Evolutionary conservation across 2,113 vertebrate species (phyloP).

Genomic region (Amphilophus citrinellus): DNA sequence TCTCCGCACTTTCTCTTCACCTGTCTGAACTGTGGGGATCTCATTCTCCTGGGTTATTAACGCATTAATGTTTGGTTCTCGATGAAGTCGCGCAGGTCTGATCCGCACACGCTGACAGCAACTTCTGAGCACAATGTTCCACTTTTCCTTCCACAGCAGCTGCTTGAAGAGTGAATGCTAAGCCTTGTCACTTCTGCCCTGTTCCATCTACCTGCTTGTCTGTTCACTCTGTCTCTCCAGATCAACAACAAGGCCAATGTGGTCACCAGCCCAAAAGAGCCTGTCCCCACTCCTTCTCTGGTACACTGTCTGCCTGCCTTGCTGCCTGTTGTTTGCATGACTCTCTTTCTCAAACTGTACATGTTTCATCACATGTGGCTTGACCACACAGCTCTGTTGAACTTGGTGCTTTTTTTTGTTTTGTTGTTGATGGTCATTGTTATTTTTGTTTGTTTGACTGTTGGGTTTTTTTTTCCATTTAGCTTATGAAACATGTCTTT

Average conservation of each 20-base stretch:
- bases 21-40: neutral
- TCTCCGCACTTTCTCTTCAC: neutral
- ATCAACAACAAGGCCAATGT: constrained; percentile 99
- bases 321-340: constrained; percentile 65
- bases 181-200: constrained; percentile 69
- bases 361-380: neutral
- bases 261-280: constrained; percentile 97
- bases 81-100: fast-evolving
- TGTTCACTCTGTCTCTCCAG: constrained; percentile 87
- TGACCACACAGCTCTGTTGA: neutral
- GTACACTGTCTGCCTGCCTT: constrained; percentile 85
- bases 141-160: constrained; percentile 45
- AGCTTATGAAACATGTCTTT: neutral
- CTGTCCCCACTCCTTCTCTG: constrained; percentile 94
- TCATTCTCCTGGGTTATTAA: neutral
- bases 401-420: neutral
- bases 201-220: constrained; percentile 62
- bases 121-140: neutral
- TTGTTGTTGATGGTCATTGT: neutral
- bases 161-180: constrained; percentile 35
- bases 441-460: neutral
- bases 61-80: too few relatives aligned
- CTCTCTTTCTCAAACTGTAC: constrained; percentile 7
- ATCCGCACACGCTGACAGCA: too few relatives aligned
- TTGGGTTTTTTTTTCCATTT: neutral